These are phyloP conservation scores for Periplaneta americana DNA, from an alignment of 1,140 invertebrate genomes.

Conservation along the genomic window DNA sequence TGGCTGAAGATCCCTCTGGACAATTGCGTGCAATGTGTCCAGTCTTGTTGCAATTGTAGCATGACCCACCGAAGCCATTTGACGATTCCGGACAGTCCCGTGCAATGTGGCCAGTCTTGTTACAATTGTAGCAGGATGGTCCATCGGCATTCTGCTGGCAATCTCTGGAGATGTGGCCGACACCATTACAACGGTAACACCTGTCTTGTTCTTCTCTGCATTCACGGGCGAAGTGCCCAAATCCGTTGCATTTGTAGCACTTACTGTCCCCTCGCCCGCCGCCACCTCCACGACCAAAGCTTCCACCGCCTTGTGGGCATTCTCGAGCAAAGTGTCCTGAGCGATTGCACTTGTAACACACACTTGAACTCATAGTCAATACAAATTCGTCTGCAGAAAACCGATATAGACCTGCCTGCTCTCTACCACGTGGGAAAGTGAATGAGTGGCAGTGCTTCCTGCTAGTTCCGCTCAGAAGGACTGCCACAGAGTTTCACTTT, in stretches of 20 bases:
- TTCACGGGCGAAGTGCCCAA: constrained; percentile 87
- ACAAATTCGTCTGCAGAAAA: background rate
- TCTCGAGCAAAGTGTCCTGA: constrained; percentile 82
- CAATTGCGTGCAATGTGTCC: constrained; percentile 85
- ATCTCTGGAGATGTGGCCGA: constrained; percentile 86
- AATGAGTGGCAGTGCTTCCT: constrained; percentile 15
- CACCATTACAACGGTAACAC: constrained; percentile 78
- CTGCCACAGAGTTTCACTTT: background rate
- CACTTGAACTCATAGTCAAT: constrained; percentile 59
- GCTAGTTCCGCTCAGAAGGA: constrained; percentile 7
- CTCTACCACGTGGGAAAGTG: constrained; percentile 17
- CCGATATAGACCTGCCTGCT: background rate
- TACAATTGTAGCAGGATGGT: constrained; percentile 76
- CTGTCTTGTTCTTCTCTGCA: constrained; percentile 79
- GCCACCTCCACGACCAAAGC: constrained; percentile 44
- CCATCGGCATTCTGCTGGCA: constrained; percentile 40
- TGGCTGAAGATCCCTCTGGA: constrained; percentile 52
- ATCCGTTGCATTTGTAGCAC: constrained; percentile 93
- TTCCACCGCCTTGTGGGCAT: constrained; percentile 60
- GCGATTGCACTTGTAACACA: constrained; percentile 87
- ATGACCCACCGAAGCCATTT: constrained; percentile 47
- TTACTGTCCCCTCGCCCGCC: constrained; percentile 51
- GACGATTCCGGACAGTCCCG: constrained; percentile 28
- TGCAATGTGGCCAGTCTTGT: constrained; percentile 82
- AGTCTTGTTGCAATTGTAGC: constrained; percentile 84